Conservation (phyloP, 2,113 vertebrate species). For the Sturnira hondurensis region DNA sequence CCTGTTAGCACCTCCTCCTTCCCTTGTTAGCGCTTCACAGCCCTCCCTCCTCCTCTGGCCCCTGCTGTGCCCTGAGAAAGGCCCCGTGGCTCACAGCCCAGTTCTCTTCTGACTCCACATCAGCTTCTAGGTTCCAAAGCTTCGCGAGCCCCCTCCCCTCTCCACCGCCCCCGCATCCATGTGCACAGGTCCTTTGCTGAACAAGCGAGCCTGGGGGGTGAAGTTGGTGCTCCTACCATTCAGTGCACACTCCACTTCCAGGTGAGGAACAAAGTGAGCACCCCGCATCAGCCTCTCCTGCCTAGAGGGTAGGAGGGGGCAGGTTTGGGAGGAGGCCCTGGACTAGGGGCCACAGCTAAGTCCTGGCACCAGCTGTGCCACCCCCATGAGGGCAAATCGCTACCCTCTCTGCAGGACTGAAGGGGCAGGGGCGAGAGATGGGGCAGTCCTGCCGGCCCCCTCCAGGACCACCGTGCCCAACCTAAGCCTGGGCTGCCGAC, state of each 20-base stretch:
- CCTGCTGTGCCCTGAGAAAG: constrained; percentile 14
- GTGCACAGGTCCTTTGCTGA: background rate
- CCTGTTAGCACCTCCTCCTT: constrained; percentile 66
- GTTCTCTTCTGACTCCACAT: background rate
- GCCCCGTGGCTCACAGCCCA: constrained; percentile 56
- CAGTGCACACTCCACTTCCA: background rate
- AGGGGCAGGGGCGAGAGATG: fast-evolving
- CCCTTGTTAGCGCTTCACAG: constrained; percentile 68
- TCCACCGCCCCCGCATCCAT: background rate
- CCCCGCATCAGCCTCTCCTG: background rate
- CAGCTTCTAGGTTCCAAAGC: background rate
- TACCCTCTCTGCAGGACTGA: background rate
- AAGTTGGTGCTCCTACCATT: background rate
- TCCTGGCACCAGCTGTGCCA: background rate
- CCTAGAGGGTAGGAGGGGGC: background rate
- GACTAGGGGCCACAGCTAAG: background rate
- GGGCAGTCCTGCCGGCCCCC: no score
- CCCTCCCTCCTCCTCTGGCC: background rate
- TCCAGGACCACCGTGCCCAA: background rate
- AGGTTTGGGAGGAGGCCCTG: background rate
- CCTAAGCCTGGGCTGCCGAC: background rate
- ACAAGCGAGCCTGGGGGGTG: background rate
- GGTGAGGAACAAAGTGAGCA: background rate
- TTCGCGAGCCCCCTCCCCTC: background rate
- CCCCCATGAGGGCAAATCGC: background rate